Conservation (phyloP, 2,797 vertebrate genomes). For the Pempheris klunzingeri region DNA sequence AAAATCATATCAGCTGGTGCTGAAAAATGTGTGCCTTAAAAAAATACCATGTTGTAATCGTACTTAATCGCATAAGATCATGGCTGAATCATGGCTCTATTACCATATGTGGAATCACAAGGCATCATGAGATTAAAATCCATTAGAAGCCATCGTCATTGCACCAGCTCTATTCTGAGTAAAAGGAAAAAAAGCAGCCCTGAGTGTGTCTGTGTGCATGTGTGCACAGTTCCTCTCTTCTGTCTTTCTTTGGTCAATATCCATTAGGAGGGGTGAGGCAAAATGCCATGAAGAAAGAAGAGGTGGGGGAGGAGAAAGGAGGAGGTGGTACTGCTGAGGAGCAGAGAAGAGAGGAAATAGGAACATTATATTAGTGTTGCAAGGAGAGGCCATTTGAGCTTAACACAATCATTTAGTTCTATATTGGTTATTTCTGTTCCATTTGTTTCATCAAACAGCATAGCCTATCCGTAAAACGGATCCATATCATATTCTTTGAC, state of each 20-base stretch:
- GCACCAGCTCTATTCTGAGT: constrained; percentile 21
- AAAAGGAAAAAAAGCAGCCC: constrained; percentile 9
- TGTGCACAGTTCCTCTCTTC: constrained; percentile 37
- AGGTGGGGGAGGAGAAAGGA: not conserved
- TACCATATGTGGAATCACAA: not conserved
- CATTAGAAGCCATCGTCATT: constrained; percentile 43
- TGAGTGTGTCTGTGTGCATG: constrained; percentile 13
- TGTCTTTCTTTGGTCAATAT: constrained; percentile 65
- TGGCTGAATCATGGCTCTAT: not conserved
- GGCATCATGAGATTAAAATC: constrained; percentile 33
- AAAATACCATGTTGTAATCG: no score
- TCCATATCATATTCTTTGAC: not conserved
- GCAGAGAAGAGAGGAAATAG: constrained; percentile 10
- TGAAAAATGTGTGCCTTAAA: no score
- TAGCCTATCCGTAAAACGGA: not conserved
- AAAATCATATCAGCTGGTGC: not conserved
- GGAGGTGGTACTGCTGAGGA: constrained; percentile 21
- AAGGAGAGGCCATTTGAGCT: constrained; percentile 15
- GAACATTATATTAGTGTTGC: not conserved
- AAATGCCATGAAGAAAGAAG: constrained; percentile 32
- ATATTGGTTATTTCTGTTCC: not conserved
- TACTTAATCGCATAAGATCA: constrained; percentile 9
- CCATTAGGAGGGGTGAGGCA: constrained; percentile 66
- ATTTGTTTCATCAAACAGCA: not conserved
- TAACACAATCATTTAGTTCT: constrained; percentile 1